Base-by-base conservation (phyloP, 2,888 invertebrate genomes). In the Fabriciana adippe region DNA sequence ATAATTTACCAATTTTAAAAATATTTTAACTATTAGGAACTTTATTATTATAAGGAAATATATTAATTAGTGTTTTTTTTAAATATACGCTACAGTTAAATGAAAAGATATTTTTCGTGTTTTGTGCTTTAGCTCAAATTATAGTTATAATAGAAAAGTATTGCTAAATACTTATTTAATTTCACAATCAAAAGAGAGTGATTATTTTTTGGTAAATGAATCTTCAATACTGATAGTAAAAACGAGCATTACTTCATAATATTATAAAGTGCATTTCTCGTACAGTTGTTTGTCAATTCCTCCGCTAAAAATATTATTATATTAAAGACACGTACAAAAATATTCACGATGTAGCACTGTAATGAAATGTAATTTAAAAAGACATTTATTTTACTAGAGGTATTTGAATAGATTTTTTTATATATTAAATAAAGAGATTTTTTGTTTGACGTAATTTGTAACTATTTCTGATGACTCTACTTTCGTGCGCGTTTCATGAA, bases 391-490 rank as follows among this genome's bases (percentile, higher is more conserved):
- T 6, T 26, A 50, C 16, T 60, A 31, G 16, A 35, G 14, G 13
- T 31, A 50, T 31, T 14, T n/a, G 16, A 50, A 61, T 41, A 51
- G 35, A 35, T 18, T 50, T 35, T 51, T 1, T 3, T 60, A 35
- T 35, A 48, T 51, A 31, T 18, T 35, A 14, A 35, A 6, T 16
- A 51, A 35, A 31, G 16, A 18, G 4, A n/a, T 41, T 18, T 80
- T 75, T 81, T 80, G 80, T 83, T 85, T 88, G 89, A 89, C 89
- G 90, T 88, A 88, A 88, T 76, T 68, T 73, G 75, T 67, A 79
- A 82, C 86, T 88, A 89, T 91, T 89, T 87, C 78, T 76, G 83
- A 84, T 80, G 81, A 78, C 75, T 79, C 76, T 76, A 78, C 80
- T 76, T 81, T 78, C 78, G 77, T 72, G 76, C 74, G 78, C 78